These are phyloP conservation scores for Diaphora mendica DNA, from an alignment of 2,888 invertebrate genomes.

Conservation along the genomic window DNA sequence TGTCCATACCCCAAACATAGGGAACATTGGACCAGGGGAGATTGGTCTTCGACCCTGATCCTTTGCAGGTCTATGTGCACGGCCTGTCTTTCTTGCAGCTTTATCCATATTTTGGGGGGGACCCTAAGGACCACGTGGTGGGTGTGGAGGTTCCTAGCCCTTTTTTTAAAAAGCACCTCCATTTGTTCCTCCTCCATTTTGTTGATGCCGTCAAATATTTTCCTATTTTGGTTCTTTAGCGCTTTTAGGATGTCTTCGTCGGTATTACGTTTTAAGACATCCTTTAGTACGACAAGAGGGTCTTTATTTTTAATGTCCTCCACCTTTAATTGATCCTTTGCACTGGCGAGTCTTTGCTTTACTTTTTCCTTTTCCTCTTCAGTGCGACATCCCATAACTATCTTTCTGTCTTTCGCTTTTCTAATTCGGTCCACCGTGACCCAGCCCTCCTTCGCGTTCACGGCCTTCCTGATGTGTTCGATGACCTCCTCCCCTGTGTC, in stretches of 20 bases:
- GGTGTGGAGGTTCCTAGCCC: neutral
- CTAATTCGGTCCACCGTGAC: neutral
- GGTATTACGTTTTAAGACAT: neutral
- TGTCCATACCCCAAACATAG: neutral
- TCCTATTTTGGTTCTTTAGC: neutral
- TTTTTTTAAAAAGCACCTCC: neutral
- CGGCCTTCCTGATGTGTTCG: neutral
- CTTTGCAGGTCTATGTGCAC: neutral
- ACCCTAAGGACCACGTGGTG: neutral
- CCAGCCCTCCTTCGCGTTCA: neutral
- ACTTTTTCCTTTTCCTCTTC: neutral
- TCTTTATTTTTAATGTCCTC: constrained; percentile 7
- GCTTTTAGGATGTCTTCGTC: neutral
- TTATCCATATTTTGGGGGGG: neutral
- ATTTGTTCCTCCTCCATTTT: neutral
- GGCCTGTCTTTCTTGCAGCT: too few species aligned
- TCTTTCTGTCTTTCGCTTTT: constrained; percentile 1
- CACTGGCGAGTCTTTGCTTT: neutral
- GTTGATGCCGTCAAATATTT: neutral
- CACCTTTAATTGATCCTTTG: neutral
- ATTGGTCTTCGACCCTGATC: neutral
- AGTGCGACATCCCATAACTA: neutral
- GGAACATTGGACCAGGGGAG: neutral
- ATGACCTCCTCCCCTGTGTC: too few species aligned
- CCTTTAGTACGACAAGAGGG: neutral